phyloP scores from a whole-genome alignment of 2,797 vertebrate species.

The Parauchenoglanis ngamensis region DNA sequence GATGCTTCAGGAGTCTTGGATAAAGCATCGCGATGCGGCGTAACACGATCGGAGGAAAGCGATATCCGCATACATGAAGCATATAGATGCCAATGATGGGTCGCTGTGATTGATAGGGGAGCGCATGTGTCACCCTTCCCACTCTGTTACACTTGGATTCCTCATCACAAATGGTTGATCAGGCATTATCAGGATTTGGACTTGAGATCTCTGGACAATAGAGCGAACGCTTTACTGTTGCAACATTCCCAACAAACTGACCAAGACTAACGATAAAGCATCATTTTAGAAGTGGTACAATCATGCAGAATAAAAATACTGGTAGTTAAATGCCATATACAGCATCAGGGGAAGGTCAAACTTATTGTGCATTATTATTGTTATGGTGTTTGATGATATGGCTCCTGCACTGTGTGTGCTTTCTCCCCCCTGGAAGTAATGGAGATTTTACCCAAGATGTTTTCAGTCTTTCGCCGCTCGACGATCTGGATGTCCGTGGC shows the following conservation, averaged over 20 bases:
- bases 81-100: not conserved
- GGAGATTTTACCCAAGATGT: conserved; percentile 80
- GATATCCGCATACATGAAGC: not conserved
- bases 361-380: not conserved
- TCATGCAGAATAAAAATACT: not conserved
- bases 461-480: conserved; percentile 88
- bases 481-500: conserved; percentile 88
- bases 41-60: not conserved
- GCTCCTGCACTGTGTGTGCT: not conserved
- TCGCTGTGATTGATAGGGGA: not conserved
- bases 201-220: not conserved
- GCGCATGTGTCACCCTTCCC: not conserved
- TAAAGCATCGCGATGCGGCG: too few species aligned
- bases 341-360: not conserved
- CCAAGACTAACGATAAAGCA: not conserved
- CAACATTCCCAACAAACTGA: not conserved
- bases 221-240: not conserved
- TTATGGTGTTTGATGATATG: not conserved
- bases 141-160: not conserved
- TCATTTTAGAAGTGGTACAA: not conserved
- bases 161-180: not conserved
- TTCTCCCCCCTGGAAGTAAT: not conserved
- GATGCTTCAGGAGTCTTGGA: too few species aligned
- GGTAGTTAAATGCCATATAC: not conserved
- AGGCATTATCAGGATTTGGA: not conserved